Evolutionary conservation across 2,888 invertebrate genomes (phyloP), one percentile per base, ranked within the genome.

Genomic region (Acronicta aceris): DNA sequence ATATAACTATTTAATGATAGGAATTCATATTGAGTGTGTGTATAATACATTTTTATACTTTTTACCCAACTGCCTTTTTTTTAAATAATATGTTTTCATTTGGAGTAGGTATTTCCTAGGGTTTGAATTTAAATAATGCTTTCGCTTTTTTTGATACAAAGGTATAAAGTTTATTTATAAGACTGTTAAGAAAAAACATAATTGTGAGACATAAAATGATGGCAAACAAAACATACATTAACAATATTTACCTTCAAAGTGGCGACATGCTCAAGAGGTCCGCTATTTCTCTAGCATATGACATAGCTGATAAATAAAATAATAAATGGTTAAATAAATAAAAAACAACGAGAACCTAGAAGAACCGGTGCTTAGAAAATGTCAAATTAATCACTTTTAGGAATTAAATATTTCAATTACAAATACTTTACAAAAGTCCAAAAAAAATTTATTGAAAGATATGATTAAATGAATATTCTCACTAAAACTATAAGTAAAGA

Each of bases 261-360:
- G 69, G 60, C 76, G 70, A 65, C 87, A 88, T 86, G 87, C 85
- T 79, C 80, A 82, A 81, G 70, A 55, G 69, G 69, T 83, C 88
- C 71, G 79, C 83, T 82, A 85, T 78, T 78, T 75, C 71, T 75
- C 78, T 81, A 86, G 82, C 81, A 81, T 84, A 88, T 65, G 70
- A 78, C 81, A 76, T 79, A 81, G 79, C 81, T 79, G 72, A 81
- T 81, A 81, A 71, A 76, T 65, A 71, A 72, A 70, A 70, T 77
- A 71, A 41, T 62, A 76, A 80, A 76, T 71, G 38, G 36, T 52
- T 71, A 67, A 43, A 62, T 40, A 13, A 55, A 40, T 33, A 15
- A 50, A 56, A 61, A 48, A 41, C 58, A 65, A n/a, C 42, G 59
- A 41, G 54, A 41, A 49, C 49, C 48, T 38, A 25, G 5, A 8